phyloP scores from a whole-genome alignment of 2,113 vertebrate genomes.

The Xenopus laevis region DNA sequence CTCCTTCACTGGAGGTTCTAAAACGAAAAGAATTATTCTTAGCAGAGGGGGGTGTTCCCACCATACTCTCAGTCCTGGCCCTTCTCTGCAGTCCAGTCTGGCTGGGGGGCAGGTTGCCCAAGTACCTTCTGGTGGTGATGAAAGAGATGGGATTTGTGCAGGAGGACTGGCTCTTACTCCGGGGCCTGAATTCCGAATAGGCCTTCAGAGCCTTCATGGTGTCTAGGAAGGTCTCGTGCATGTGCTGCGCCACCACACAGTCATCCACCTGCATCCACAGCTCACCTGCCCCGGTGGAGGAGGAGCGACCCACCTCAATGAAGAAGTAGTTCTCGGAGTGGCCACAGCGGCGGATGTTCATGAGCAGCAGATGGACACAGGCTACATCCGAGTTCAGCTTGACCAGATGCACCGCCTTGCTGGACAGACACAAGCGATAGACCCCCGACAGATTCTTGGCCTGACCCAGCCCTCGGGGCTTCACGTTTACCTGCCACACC shows the following conservation, averaged over 20 bases:
- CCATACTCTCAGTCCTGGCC: constrained; percentile 78
- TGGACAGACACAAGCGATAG: constrained; percentile 89
- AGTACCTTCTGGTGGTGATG: constrained; percentile 86
- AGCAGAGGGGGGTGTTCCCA: constrained; percentile 78
- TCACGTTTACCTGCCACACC: constrained; percentile 96
- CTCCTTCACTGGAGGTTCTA: constrained; percentile 81
- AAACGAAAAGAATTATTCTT: constrained; percentile 82
- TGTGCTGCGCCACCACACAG: constrained; percentile 89
- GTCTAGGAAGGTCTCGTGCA: constrained; percentile 93
- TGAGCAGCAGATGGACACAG: constrained; percentile 86
- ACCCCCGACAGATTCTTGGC: constrained; percentile 93
- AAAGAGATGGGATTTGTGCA: constrained; percentile 91
- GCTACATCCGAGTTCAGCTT: constrained; percentile 90
- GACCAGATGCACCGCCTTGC: constrained; percentile 86
- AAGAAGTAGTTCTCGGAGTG: constrained; percentile 97
- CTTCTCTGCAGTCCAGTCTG: constrained; percentile 83
- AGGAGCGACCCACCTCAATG: constrained; percentile 92
- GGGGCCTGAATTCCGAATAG: constrained; percentile 84
- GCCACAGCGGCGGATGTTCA: constrained; percentile 93
- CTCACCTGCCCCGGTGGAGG: constrained; percentile 89
- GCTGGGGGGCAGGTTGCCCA: constrained; percentile 82
- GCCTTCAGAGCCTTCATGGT: constrained; percentile 95
- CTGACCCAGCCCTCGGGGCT: constrained; percentile 93
- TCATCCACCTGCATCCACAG: constrained; percentile 98
- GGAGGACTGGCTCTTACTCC: constrained; percentile 89